Evolutionary conservation across 2,797 vertebrate species (phyloP), one percentile per base, ranked within the genome.

Genomic region (Epinephelus awoara): DNA sequence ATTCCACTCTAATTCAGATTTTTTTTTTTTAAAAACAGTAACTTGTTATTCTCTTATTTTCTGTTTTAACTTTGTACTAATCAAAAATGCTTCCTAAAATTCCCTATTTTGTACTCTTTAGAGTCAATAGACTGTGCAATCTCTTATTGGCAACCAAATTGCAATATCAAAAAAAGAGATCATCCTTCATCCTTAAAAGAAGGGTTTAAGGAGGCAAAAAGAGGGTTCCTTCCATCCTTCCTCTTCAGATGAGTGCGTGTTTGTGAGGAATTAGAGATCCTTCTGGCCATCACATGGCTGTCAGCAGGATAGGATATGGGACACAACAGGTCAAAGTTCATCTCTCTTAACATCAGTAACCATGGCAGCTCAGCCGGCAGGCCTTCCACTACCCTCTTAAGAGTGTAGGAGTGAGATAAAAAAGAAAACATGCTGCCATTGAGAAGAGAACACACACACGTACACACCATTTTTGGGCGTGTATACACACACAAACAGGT

Each of bases 71-170:
- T 90, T 88, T 92, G 86, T 88, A 93, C 88, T 92, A 93, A 93
- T 94, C 91, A 91, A 93, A 94, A 94, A 92, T 83, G 90, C 67
- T 84, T 91, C 82, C 90, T 97, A 97, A 89, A 93, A 90, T 92
- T 93, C 92, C 92, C 92, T 93, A 94, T 91, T 92, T 93, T 92
- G 90, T 94, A 92, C 89, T 97, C 96, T 98, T 98, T 98, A 98
- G 97, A 98, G 97, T 98, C 97, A 95, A 95, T 95, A 96, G 97
- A 98, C 97, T 98, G 97, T 98, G 97, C 97, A 98, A 98, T 98
- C 97, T 98, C 97, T 98, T 97, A 97, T 96, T 97, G 97, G 97
- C 97, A 98, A 98, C 97, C 97, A 96, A 97, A 97, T 96, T 96
- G 96, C 97, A 97, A 97, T 97, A 97, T 97, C 47, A 88, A 92